Percentiles rank a stretch among this genome's conserved stretches.
phyloP scores from a whole-genome alignment of 1,140 invertebrate genomes.

The Calephelis nemesis region DNA sequence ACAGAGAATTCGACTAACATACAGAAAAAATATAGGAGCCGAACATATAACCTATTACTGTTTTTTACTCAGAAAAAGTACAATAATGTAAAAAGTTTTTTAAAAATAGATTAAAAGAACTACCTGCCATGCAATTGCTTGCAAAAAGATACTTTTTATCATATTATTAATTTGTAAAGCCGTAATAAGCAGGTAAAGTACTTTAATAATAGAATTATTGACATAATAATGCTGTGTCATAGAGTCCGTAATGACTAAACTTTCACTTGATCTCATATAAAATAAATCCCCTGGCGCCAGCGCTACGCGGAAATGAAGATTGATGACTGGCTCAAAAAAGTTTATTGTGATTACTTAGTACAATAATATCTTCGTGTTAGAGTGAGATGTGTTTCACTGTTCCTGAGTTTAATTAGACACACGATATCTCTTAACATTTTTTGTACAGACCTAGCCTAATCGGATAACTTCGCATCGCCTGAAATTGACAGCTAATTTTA shows the following conservation, averaged over 20 bases:
- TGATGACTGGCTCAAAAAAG: constrained; percentile 51
- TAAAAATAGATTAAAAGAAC: too few species aligned
- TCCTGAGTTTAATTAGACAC: background rate
- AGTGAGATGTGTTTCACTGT: constrained; percentile 3
- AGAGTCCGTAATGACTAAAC: constrained; percentile 54
- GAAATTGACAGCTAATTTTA: too few species aligned
- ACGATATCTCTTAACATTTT: background rate
- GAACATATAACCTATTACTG: too few species aligned
- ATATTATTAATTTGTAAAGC: too few species aligned
- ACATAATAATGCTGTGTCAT: constrained; percentile 29
- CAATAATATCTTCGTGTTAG: constrained; percentile 22
- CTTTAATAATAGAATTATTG: constrained; percentile 16
- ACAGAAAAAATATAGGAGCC: too few species aligned
- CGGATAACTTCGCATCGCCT: too few species aligned
- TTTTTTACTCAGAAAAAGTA: too few species aligned
- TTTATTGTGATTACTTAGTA: constrained; percentile 38
- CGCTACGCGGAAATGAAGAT: constrained; percentile 67
- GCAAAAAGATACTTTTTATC: too few species aligned
- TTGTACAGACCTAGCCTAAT: too few species aligned
- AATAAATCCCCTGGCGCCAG: constrained; percentile 64
- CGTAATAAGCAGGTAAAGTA: constrained; percentile 9
- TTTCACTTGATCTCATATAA: constrained; percentile 63
- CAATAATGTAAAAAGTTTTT: too few species aligned
- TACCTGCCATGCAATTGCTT: too few species aligned
- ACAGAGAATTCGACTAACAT: too few species aligned